Percentiles rank a stretch among this genome's conserved stretches.
These are phyloP conservation scores for Lissocephala sabroskyi DNA, from an alignment of 2,888 invertebrate genomes.

Conservation along the genomic window DNA sequence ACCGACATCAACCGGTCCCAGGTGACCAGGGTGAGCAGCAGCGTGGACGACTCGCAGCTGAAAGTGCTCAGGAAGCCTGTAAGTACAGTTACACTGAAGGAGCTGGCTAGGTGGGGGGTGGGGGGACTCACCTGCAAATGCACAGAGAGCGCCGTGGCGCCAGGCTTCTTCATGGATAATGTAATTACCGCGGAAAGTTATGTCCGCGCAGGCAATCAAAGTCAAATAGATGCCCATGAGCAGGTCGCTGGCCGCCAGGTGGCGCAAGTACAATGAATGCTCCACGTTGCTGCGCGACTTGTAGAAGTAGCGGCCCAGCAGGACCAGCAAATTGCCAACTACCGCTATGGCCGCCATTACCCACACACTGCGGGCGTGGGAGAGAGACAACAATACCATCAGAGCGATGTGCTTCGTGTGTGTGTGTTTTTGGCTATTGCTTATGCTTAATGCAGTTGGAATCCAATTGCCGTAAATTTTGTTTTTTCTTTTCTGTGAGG, in stretches of 20 bases:
- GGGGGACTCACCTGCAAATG: slow-evolving; percentile 76
- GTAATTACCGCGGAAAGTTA: slow-evolving; percentile 74
- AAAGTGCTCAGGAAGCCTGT: slow-evolving; percentile 76
- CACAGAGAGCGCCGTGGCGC: slow-evolving; percentile 76
- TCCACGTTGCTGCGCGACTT: slow-evolving; percentile 75
- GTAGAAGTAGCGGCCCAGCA: slow-evolving; percentile 74
- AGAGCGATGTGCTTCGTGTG: not conserved
- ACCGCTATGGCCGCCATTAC: slow-evolving; percentile 76
- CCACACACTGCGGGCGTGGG: slow-evolving; percentile 79
- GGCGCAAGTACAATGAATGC: slow-evolving; percentile 77
- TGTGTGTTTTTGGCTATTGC: slow-evolving; percentile 12
- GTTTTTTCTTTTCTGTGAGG: too few species aligned
- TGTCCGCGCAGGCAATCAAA: slow-evolving; percentile 76
- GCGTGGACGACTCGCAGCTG: slow-evolving; percentile 77
- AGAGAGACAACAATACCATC: not conserved
- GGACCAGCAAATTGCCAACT: slow-evolving; percentile 75
- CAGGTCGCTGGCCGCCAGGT: slow-evolving; percentile 77
- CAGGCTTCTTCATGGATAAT: slow-evolving; percentile 75
- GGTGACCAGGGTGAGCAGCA: slow-evolving; percentile 76
- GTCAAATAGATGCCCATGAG: slow-evolving; percentile 78
- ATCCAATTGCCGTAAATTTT: slow-evolving; percentile 41
- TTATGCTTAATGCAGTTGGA: slow-evolving; percentile 12
- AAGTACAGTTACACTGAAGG: too few species aligned
- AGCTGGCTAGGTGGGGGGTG: too few species aligned
- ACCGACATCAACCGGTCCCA: slow-evolving; percentile 78